These are phyloP conservation scores for Apodemia hepburni DNA, from an alignment of 2,888 invertebrate genomes.

Conservation along the genomic window DNA sequence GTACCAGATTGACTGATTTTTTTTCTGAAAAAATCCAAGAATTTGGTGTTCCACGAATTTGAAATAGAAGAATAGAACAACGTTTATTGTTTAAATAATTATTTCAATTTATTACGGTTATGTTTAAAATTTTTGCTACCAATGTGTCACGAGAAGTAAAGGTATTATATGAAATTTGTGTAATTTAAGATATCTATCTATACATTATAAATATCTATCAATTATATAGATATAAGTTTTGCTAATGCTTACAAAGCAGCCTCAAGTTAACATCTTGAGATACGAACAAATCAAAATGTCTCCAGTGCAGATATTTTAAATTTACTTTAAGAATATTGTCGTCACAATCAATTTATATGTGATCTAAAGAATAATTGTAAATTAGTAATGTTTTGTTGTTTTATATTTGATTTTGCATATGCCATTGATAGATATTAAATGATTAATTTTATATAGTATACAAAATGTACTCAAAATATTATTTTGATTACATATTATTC, in stretches of 20 bases:
- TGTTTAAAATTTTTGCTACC: neutral
- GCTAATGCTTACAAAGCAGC: neutral
- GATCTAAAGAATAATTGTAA: no score
- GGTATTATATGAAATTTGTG: no score
- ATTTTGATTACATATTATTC: no score
- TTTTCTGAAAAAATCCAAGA: constrained; percentile 64
- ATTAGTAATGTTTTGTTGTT: no score
- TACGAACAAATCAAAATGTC: constrained; percentile 24
- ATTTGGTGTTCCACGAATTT: constrained; percentile 44
- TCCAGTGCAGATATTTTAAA: constrained; percentile 19
- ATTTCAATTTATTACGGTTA: neutral
- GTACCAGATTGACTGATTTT: constrained; percentile 69
- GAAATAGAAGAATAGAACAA: constrained; percentile 28
- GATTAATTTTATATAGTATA: no score
- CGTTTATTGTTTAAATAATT: constrained; percentile 1
- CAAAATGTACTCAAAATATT: no score
- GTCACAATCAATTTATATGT: no score
- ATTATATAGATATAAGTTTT: neutral
- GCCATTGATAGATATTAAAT: no score
- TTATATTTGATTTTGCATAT: no score
- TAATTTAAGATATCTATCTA: neutral
- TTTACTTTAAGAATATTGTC: no score
- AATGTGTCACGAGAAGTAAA: no score
- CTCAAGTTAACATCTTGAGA: neutral
- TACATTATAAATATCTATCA: neutral